A percentile compares a stretch with the other conserved stretches of the same genome.
Evolutionary conservation across 2,113 vertebrate species (phyloP).

Genomic region (Pelodiscus sinensis): DNA sequence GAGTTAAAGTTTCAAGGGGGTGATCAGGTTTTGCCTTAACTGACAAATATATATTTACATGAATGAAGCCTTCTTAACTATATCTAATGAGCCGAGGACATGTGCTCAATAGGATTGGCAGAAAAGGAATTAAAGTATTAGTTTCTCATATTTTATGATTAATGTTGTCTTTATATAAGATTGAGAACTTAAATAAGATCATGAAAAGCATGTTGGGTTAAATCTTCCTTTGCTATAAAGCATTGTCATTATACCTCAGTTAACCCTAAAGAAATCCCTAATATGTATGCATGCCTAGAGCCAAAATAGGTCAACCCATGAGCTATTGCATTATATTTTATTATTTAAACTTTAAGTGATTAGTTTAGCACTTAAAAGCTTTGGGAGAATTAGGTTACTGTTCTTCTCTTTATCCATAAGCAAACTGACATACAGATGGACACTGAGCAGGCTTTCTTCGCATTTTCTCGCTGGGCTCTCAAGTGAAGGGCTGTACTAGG

Average conservation of each 20-base stretch:
- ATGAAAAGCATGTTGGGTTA: slow-evolving; percentile 65
- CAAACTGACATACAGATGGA: slow-evolving; percentile 26
- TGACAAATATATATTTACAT: slow-evolving; percentile 20
- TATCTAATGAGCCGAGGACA: slow-evolving; percentile 65
- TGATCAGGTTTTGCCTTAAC: slow-evolving; percentile 41
- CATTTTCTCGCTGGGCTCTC: not conserved
- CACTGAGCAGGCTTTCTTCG: not conserved
- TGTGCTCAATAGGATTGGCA: slow-evolving; percentile 55
- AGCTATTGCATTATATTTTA: slow-evolving; percentile 51
- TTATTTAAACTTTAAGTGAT: slow-evolving; percentile 68
- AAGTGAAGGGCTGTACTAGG: not conserved
- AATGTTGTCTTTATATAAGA: slow-evolving; percentile 75
- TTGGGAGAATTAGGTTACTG: slow-evolving; percentile 56
- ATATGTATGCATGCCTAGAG: slow-evolving; percentile 44
- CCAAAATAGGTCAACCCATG: slow-evolving; percentile 63
- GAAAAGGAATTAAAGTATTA: slow-evolving; percentile 82
- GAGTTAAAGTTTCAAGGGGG: slow-evolving; percentile 35
- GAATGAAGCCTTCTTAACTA: slow-evolving; percentile 53
- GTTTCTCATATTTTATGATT: slow-evolving; percentile 79
- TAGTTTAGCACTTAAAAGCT: slow-evolving; percentile 50
- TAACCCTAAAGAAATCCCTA: slow-evolving; percentile 64
- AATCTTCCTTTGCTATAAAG: slow-evolving; percentile 70
- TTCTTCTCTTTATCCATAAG: slow-evolving; percentile 30
- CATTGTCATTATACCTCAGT: slow-evolving; percentile 47
- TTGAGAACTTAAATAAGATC: slow-evolving; percentile 69